Base-by-base conservation (phyloP, 1,140 invertebrate genomes). In the Popillia japonica region DNA sequence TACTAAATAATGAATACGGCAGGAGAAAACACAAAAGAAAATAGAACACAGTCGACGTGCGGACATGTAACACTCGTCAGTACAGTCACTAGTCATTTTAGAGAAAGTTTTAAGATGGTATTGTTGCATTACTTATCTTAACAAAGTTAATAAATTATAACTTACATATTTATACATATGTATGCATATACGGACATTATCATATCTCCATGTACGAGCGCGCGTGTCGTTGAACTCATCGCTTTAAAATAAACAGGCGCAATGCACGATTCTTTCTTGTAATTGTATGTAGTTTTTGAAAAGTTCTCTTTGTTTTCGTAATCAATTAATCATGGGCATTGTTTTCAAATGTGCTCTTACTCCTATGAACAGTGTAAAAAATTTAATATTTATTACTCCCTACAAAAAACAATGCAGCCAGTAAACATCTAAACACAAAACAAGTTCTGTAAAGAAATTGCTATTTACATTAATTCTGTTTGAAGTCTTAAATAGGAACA, bases 91-190 rank as follows among this genome's bases (percentile, higher is more conserved):
- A 68, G 17, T 68, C 61, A 68, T 68, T 68, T 68, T 68, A 68
- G 61, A 68, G 27, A 68, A 68, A 68, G 61, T 68, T 68, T 64
- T 10, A 64, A 64, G 59, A 64, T 64, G 17, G 20, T 68, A 68
- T 68, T 68, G 61, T 68, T 68, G 61, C 61, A 68, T 68, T 68
- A 68, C 61, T 68, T 68, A 68, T 68, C 61, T 68, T 68, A 68
- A 68, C 17, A 34, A 22, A 34, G 61, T 68, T 68, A 68, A 68
- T 68, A 68, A 68, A 68, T 68, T 68, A 68, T 22, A 68, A 68
- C 27, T 68, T 68, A 68, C 61, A 22, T 23, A 68, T 68, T 68
- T 68, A 34, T 68, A 68, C 61, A 68, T 68, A 68, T 68, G 61
- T 68, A 68, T 68, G 9, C 20, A 22, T 23, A 8, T 20, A 68